Conservation (phyloP, 2,113 vertebrate genomes). For the Cyprinodon brontotheroides region DNA sequence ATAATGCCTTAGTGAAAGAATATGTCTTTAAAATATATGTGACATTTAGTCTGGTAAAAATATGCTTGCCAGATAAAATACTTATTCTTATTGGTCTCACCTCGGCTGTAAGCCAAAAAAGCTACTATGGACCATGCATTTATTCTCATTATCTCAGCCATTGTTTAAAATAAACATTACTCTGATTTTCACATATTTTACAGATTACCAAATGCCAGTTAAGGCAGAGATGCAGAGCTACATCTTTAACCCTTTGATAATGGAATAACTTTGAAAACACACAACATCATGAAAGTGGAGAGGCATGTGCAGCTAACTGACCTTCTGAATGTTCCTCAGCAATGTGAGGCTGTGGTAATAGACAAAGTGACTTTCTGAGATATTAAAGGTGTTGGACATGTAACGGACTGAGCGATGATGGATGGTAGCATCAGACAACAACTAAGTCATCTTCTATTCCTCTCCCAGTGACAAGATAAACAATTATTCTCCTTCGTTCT, state of each 20-base stretch:
- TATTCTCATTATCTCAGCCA: too few species aligned
- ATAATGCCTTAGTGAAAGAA: too few species aligned
- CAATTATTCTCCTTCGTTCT: not conserved
- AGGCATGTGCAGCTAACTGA: conserved; percentile 31
- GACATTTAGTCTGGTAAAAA: too few species aligned
- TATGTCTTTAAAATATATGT: too few species aligned
- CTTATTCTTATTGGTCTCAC: too few species aligned
- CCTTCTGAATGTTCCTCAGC: conserved; percentile 48
- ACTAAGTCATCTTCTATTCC: conserved; percentile 31
- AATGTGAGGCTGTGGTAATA: conserved; percentile 42
- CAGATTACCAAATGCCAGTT: too few species aligned
- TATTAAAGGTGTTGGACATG: conserved; percentile 46
- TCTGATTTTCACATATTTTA: too few species aligned
- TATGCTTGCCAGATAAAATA: too few species aligned
- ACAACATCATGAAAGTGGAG: conserved; percentile 34
- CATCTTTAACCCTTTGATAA: conserved; percentile 45
- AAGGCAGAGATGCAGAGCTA: too few species aligned
- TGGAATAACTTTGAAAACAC: conserved; percentile 43
- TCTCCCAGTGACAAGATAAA: conserved; percentile 20
- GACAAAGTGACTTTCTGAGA: conserved; percentile 57
- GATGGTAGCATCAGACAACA: conserved; percentile 15
- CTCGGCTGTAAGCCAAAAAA: too few species aligned
- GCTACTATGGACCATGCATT: too few species aligned
- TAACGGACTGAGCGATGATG: conserved; percentile 28
- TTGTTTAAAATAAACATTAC: too few species aligned